A percentile compares a stretch with the other conserved stretches of the same genome.
Evolutionary conservation across 2,888 invertebrate species (phyloP).

Genomic region (Orchesellides sinensis): DNA sequence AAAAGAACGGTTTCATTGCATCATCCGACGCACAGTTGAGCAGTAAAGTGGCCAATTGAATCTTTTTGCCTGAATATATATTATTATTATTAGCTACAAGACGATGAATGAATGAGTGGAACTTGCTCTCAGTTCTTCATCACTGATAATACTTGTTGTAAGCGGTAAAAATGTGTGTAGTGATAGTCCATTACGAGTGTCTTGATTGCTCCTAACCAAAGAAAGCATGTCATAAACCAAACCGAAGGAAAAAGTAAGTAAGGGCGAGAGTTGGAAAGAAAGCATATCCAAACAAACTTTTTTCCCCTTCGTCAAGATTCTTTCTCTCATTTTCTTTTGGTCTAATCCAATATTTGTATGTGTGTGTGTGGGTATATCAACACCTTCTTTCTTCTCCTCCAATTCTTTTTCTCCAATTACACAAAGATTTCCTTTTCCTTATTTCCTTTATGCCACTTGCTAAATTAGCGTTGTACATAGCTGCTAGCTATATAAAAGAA

Average conservation of each 20-base stretch:
- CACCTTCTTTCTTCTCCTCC: constrained; percentile 29
- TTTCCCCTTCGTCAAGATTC: not conserved
- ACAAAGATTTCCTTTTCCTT: constrained; percentile 29
- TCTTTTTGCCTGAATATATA: constrained; percentile 44
- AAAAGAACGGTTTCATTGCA: constrained; percentile 74
- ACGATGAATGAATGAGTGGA: too few relatives aligned
- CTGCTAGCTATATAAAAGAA: not conserved
- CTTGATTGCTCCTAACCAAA: constrained; percentile 41
- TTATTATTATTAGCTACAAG: constrained; percentile 12
- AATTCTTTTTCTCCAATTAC: constrained; percentile 50
- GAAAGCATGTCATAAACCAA: too few relatives aligned
- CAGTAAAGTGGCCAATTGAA: constrained; percentile 74
- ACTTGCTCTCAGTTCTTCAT: too few relatives aligned
- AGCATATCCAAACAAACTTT: constrained; percentile 35
- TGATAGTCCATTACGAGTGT: constrained; percentile 40
- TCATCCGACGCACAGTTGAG: constrained; percentile 72
- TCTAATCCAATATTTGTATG: too few relatives aligned
- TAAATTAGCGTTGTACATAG: constrained; percentile 59
- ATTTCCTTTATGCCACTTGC: constrained; percentile 33
- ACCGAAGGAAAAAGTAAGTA: constrained; percentile 33
- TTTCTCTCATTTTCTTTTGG: constrained; percentile 7
- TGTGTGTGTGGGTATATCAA: constrained; percentile 34
- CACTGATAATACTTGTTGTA: constrained; percentile 46
- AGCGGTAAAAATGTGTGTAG: constrained; percentile 18
- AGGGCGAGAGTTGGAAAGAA: constrained; percentile 3